Conservation (phyloP, 2,797 vertebrate genomes). For the Rhinophrynus dorsalis region DNA sequence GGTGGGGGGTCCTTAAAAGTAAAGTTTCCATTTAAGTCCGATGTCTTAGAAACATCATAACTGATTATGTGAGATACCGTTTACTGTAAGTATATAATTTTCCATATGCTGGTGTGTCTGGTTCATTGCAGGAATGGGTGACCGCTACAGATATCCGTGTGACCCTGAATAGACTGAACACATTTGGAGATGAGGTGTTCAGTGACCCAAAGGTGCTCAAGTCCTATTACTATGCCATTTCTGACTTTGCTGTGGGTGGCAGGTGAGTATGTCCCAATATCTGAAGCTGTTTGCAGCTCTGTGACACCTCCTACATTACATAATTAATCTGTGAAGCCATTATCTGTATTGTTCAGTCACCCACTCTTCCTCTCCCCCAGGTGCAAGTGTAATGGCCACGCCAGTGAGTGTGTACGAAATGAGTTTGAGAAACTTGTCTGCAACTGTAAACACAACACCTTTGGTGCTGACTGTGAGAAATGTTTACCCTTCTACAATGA, state of each 20-base stretch:
- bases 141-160: slow-evolving; percentile 95
- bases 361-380: slow-evolving; percentile 57
- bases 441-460: slow-evolving; percentile 92
- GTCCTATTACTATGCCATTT: slow-evolving; percentile 98
- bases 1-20: too few relatives aligned
- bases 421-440: slow-evolving; percentile 77
- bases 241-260: slow-evolving; percentile 96
- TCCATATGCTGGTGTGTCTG: too few relatives aligned
- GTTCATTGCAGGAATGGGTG: slow-evolving; percentile 87
- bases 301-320: too few relatives aligned
- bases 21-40: too few relatives aligned
- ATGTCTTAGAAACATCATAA: too few relatives aligned
- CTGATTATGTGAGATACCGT: too few relatives aligned
- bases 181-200: slow-evolving; percentile 97
- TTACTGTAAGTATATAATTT: too few relatives aligned
- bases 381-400: slow-evolving; percentile 95
- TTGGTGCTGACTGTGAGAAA: slow-evolving; percentile 81
- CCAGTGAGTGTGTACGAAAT: slow-evolving; percentile 82
- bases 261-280: slow-evolving; percentile 73
- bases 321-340: too few relatives aligned
- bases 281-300: background rate
- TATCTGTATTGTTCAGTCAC: background rate
- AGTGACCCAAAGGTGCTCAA: slow-evolving; percentile 97
- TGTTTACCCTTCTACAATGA: slow-evolving; percentile 92
- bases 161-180: slow-evolving; percentile 94